A percentile compares a stretch with the other conserved stretches of the same genome.
phyloP scores from a whole-genome alignment of 2,113 vertebrate genomes.

The Neofelis nebulosa region DNA sequence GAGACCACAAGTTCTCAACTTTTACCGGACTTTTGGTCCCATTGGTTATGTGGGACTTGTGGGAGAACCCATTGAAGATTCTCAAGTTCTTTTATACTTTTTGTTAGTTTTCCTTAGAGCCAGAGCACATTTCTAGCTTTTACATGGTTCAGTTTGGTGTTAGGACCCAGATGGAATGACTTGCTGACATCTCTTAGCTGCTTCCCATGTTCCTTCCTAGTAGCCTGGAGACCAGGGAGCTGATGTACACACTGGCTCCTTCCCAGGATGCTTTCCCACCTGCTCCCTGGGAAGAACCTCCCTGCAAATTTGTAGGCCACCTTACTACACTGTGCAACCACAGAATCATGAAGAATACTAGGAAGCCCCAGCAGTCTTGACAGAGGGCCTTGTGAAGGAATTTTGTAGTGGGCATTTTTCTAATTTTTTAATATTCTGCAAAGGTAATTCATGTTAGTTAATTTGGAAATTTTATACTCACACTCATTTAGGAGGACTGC shows the following conservation, averaged over 20 bases:
- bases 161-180: neutral
- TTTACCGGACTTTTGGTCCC: neutral
- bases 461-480: neutral
- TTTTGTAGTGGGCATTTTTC: neutral
- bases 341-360: rapidly evolving
- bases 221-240: neutral
- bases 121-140: neutral
- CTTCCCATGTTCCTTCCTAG: no score
- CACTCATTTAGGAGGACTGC: neutral
- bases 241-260: no score
- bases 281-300: neutral
- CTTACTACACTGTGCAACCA: neutral
- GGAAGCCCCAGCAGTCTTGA: neutral
- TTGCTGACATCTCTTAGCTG: neutral
- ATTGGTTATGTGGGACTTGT: neutral
- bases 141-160: neutral
- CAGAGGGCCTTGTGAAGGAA: neutral
- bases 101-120: neutral
- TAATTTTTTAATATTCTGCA: neutral
- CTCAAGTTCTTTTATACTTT: neutral
- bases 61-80: neutral
- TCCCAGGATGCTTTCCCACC: neutral
- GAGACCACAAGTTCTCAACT: neutral
- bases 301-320: neutral
- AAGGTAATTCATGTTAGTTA: neutral